Conservation (phyloP, 1,140 invertebrate genomes). For the Aphidius ervi region DNA sequence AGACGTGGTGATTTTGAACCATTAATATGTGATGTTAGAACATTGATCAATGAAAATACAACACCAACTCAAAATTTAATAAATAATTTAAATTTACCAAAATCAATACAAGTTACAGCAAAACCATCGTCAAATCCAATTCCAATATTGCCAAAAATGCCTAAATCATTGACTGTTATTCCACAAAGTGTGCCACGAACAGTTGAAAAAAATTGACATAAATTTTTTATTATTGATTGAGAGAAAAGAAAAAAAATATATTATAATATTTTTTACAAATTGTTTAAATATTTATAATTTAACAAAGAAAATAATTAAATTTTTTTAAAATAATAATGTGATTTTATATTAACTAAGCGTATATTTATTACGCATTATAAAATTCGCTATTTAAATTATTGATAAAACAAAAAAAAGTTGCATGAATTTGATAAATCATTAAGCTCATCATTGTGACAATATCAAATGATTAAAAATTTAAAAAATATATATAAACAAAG, state of each 20-base stretch:
- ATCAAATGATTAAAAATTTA: neutral
- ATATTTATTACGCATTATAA: too few species aligned
- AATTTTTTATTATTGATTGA: neutral
- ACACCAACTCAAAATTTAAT: constrained; percentile 46
- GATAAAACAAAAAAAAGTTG: too few species aligned
- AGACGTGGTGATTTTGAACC: constrained; percentile 50
- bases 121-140: constrained; percentile 40
- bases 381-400: too few species aligned
- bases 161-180: constrained; percentile 71
- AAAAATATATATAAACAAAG: constrained; percentile 18
- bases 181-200: constrained; percentile 58
- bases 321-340: too few species aligned
- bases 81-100: constrained; percentile 48
- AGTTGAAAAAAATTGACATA: constrained; percentile 46
- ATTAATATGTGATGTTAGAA: constrained; percentile 49
- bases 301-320: too few species aligned
- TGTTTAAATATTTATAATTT: too few species aligned
- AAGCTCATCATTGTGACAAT: neutral
- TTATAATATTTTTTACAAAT: neutral
- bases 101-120: constrained; percentile 51
- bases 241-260: constrained; percentile 3
- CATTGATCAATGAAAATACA: constrained; percentile 43
- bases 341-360: too few species aligned
- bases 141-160: constrained; percentile 65
- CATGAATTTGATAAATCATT: neutral